Conservation (phyloP, 1,140 invertebrate species). For the Lanistes nyassanus region DNA sequence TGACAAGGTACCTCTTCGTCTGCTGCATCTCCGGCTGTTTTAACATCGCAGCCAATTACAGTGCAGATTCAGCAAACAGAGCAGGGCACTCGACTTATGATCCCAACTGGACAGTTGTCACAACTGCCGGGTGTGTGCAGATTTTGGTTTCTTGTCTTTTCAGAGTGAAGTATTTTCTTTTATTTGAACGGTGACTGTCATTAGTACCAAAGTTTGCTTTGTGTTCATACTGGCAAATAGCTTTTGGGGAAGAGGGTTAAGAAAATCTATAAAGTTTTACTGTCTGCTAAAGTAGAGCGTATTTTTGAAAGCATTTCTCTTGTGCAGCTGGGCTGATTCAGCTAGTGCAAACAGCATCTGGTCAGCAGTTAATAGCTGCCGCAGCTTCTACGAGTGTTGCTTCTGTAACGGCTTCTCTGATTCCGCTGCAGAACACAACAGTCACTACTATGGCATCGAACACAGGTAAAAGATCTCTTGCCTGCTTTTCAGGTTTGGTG, state of each 20-base stretch:
- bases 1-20: not conserved
- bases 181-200: too few relatives aligned
- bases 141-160: too few relatives aligned
- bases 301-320: too few relatives aligned
- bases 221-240: too few relatives aligned
- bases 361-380: conserved; percentile 73
- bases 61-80: conserved; percentile 67
- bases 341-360: conserved; percentile 77
- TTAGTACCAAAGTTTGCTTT: too few relatives aligned
- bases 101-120: conserved; percentile 67
- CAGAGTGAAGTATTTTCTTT: too few relatives aligned
- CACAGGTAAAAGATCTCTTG: conserved; percentile 14
- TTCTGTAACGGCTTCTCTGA: conserved; percentile 75
- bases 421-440: conserved; percentile 69
- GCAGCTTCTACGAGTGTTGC: conserved; percentile 19
- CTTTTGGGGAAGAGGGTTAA: too few relatives aligned
- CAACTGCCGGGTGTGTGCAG: conserved; percentile 54
- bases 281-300: too few relatives aligned
- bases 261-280: too few relatives aligned
- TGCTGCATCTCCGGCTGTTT: conserved; percentile 15
- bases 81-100: conserved; percentile 64
- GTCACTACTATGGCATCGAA: conserved; percentile 20
- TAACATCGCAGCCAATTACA: conserved; percentile 61
- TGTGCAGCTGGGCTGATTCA: conserved; percentile 68
- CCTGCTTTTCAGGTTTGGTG: conserved; percentile 8